Evolutionary conservation across 1,140 invertebrate genomes (phyloP).

Genomic region (Chionoecetes opilio): DNA sequence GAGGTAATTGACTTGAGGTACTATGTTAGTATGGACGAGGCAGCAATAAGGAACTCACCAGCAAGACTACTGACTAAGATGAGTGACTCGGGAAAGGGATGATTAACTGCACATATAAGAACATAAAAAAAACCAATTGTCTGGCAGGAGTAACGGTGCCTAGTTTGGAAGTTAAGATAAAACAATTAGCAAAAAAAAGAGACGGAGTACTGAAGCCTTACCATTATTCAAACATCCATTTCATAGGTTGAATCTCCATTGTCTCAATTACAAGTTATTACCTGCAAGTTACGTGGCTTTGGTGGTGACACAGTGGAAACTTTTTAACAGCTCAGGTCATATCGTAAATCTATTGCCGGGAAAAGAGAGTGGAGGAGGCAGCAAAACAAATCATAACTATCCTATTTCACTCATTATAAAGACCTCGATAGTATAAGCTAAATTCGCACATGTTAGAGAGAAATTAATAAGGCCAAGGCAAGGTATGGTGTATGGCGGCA

Average conservation of each 20-base stretch:
- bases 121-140: neutral
- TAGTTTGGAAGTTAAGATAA: neutral
- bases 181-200: neutral
- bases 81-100: neutral
- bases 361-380: neutral
- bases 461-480: neutral
- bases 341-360: conserved; percentile 58
- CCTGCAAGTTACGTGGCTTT: conserved; percentile 17
- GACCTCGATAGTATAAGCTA: neutral
- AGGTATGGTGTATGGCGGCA: neutral
- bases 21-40: neutral
- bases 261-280: conserved; percentile 33
- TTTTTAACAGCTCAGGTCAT: conserved; percentile 23
- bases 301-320: conserved; percentile 14
- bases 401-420: neutral
- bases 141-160: neutral
- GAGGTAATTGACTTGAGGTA: neutral
- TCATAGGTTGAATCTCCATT: neutral
- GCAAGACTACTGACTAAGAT: neutral
- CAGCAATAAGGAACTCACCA: neutral
- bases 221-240: neutral
- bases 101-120: neutral
- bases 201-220: neutral
- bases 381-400: conserved; percentile 63
- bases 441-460: neutral